Evolutionary conservation across 2,888 invertebrate species (phyloP).

Genomic region (Formica aserva): DNA sequence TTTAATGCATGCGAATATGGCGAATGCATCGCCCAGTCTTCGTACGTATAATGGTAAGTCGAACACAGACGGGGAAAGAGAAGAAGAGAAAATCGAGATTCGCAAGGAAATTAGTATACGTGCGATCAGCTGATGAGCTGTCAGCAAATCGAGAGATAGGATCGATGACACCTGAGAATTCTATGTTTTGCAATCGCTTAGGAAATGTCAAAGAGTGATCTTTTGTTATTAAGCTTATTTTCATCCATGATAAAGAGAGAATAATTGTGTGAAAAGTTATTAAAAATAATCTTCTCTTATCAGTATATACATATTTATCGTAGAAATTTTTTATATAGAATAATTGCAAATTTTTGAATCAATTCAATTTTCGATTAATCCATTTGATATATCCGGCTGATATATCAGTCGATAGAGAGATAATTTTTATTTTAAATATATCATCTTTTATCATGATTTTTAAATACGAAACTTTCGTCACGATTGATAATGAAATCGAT

Average conservation of each 20-base stretch:
- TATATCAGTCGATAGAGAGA: not conserved
- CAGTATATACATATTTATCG: not conserved
- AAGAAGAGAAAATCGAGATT: conserved; percentile 30
- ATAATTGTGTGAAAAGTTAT: not conserved
- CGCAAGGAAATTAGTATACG: conserved; percentile 18
- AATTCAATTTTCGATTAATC: not conserved
- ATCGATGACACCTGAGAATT: not conserved
- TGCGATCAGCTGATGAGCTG: conserved; percentile 36
- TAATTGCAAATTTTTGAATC: not conserved
- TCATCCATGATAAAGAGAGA: not conserved
- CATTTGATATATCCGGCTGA: no score
- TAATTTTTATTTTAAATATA: not conserved
- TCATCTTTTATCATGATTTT: not conserved
- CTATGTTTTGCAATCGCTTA: not conserved
- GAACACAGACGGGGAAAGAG: not conserved
- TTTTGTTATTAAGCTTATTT: not conserved
- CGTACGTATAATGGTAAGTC: not conserved
- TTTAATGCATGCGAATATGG: conserved; percentile 32
- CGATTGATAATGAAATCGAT: not conserved
- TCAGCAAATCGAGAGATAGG: not conserved
- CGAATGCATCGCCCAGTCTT: not conserved
- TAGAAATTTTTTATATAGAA: not conserved
- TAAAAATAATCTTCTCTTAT: not conserved
- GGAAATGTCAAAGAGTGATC: not conserved
- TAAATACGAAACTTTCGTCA: not conserved